phyloP scores from a whole-genome alignment of 2,113 vertebrate genomes.

The Neodontobutis hainanensis region DNA sequence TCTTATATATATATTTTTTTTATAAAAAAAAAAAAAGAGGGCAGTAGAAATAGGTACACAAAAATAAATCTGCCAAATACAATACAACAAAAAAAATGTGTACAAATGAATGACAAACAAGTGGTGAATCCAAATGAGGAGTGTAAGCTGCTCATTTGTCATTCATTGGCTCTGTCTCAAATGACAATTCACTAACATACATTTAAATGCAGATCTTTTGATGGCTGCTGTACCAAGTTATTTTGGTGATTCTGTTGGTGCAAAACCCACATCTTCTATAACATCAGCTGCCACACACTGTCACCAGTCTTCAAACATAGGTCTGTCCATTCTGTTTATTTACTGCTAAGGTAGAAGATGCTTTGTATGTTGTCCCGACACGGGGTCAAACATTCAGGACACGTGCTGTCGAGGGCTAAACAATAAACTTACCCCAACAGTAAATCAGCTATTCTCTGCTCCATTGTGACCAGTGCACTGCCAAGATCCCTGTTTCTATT shows the following conservation, averaged over 20 bases:
- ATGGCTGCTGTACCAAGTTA: too few species aligned
- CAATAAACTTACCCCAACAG: background rate
- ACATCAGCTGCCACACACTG: background rate
- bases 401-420: background rate
- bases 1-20: too few species aligned
- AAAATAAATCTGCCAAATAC: too few species aligned
- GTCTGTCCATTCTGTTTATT: background rate
- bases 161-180: background rate
- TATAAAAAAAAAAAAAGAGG: too few species aligned
- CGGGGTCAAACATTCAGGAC: background rate
- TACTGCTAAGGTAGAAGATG: background rate
- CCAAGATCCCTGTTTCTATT: background rate
- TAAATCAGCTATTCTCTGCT: background rate
- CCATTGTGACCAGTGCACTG: background rate
- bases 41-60: too few species aligned
- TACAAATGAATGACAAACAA: too few species aligned
- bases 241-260: background rate
- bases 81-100: too few species aligned
- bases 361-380: background rate
- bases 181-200: background rate
- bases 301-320: background rate
- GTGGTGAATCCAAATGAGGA: background rate
- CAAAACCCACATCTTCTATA: background rate
- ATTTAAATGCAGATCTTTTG: conserved; percentile 4
- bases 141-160: background rate